Conservation (phyloP, 2,797 vertebrate genomes). For the Pagetopsis macropterus region DNA sequence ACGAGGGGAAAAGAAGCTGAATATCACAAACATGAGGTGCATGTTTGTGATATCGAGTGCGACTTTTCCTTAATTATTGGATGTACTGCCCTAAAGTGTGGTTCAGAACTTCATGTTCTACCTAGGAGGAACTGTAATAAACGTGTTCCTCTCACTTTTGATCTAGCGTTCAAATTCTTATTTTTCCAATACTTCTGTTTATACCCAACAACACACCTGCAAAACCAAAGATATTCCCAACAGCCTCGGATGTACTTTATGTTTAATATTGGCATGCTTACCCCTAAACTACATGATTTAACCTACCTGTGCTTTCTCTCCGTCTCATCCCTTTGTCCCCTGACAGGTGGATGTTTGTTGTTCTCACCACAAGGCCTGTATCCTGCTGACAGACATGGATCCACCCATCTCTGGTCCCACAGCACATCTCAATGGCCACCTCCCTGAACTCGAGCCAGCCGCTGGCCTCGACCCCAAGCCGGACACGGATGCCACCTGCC, state of each 20-base stretch:
- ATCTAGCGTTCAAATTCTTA: too few species aligned
- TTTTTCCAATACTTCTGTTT: too few species aligned
- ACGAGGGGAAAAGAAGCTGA: too few species aligned
- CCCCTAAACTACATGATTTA: neutral
- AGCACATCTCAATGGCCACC: constrained; percentile 74
- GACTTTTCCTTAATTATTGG: neutral
- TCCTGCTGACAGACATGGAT: constrained; percentile 89
- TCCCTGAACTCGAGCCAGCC: constrained; percentile 52
- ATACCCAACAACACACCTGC: too few species aligned
- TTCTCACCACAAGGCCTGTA: constrained; percentile 84
- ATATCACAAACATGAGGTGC: neutral
- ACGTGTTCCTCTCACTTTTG: too few species aligned
- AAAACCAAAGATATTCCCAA: too few species aligned
- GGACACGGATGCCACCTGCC: constrained; percentile 65
- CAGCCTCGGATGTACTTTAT: too few species aligned
- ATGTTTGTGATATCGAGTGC: neutral
- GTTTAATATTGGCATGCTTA: too few species aligned
- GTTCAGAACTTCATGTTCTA: neutral
- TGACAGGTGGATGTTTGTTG: constrained; percentile 76
- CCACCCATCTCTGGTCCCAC: constrained; percentile 67
- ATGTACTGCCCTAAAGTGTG: neutral
- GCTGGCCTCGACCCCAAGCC: constrained; percentile 41
- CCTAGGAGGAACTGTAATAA: neutral
- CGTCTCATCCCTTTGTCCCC: neutral
- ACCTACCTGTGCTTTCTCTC: neutral